Percentiles rank a stretch among this genome's conserved stretches.
Evolutionary conservation across 2,113 vertebrate species (phyloP).

Genomic region (Elgaria multicarinata): DNA sequence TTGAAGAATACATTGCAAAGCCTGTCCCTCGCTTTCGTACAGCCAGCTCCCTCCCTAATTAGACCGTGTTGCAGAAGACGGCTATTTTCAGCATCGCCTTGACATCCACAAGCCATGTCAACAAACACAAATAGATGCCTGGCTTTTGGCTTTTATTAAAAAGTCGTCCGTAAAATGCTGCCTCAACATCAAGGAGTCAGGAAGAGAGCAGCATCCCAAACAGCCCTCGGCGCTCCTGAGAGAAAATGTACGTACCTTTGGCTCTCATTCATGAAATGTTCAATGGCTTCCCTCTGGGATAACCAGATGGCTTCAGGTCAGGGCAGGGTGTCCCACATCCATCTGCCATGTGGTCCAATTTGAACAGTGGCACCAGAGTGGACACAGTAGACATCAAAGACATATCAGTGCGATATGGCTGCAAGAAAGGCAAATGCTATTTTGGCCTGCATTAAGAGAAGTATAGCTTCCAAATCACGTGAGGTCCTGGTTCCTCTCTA

Average conservation of each 20-base stretch:
- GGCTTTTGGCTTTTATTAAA: neutral
- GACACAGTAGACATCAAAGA: too few species aligned
- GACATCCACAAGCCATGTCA: slow-evolving; percentile 33
- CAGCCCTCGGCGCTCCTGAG: neutral
- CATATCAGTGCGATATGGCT: too few species aligned
- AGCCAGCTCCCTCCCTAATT: neutral
- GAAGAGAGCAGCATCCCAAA: too few species aligned
- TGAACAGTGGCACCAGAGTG: neutral
- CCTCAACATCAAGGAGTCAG: neutral
- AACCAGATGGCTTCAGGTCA: neutral
- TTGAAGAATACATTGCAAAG: accelerated
- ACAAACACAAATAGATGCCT: neutral
- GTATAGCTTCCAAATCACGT: too few species aligned
- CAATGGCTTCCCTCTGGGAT: too few species aligned
- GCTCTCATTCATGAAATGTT: too few species aligned
- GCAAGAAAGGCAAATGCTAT: too few species aligned
- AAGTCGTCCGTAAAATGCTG: neutral
- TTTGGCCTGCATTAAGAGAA: too few species aligned
- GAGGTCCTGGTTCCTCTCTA: too few species aligned
- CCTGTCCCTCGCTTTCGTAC: neutral
- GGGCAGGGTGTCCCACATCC: neutral
- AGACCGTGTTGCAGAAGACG: neutral
- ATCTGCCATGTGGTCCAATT: too few species aligned
- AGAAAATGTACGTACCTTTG: neutral
- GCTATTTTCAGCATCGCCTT: neutral